Base-by-base conservation (phyloP, 1,140 invertebrate species). In the Meteorus sp. region DNA sequence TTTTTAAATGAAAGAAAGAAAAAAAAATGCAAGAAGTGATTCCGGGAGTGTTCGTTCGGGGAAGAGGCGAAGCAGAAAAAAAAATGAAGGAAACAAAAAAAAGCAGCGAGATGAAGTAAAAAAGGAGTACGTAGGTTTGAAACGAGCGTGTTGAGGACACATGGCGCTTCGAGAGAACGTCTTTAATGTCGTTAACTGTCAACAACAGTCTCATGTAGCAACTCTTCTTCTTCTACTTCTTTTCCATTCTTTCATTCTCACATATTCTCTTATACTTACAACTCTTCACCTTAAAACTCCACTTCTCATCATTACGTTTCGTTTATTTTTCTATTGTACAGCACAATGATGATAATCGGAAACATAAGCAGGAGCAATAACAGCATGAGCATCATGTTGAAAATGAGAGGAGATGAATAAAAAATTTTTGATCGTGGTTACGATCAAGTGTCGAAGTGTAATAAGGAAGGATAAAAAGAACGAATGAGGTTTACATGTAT, bases 141-240 rank as follows among this genome's bases (percentile, higher is more conserved):
- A 70, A 63, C 23, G 29, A 23, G 52, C 60, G 48, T 56, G 59
- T 45, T 61, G 60, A 65, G 55, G 64, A 74, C 76, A 78, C 68
- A 78, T 78, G 75, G 73, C 71, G 66, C 65, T 73, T 52, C 13
- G 64, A 47, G 61, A 57, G 64, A 67, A 70, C 60, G 61, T 60
- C 56, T 53, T 53, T 53, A 56, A 13, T 56, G 62, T 45, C 67
- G 63, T 71, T 68, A 70, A 69, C 60, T 64, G 65, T 65, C 60
- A 67, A 62, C 67, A 63, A 64, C 65, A 67, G 29, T 19, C 29
- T 35, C n/a, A n/a, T n/a, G 43, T 23, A 23, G 22, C 22, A 25
- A 45, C n/a, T 20, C 8, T 20, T 13, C 15, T 52, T 22, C 19
- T 33, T 48, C 20, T 13, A 13, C 11, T 17, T 25, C 25, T 31